Conservation (phyloP, 2,888 invertebrate genomes). For the Meliscaeva auricollis region DNA sequence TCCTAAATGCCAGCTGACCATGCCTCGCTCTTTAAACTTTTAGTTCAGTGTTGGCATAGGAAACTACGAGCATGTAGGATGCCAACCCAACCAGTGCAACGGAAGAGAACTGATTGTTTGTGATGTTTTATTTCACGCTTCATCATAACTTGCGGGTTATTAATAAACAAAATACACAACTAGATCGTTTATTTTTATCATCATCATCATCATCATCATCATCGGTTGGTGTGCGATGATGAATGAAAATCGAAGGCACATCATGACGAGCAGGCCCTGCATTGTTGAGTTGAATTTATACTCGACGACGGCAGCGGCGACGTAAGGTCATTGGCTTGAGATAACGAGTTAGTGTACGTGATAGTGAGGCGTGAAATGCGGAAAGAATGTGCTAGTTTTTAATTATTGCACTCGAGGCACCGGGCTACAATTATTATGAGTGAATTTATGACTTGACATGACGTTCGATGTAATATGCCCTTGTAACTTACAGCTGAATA, state of each 20-base stretch:
- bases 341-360: constrained; percentile 33
- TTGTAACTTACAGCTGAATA: neutral
- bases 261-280: constrained; percentile 4
- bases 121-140: neutral
- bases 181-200: constrained; percentile 44
- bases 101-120: constrained; percentile 22
- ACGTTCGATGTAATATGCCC: neutral
- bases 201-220: constrained; percentile 2
- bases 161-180: constrained; percentile 40
- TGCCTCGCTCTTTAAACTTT: neutral
- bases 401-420: constrained; percentile 22
- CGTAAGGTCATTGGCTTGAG: constrained; percentile 63
- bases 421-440: constrained; percentile 16
- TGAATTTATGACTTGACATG: constrained; percentile 21
- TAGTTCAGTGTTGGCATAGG: neutral
- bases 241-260: constrained; percentile 50
- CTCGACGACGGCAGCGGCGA: too few relatives aligned
- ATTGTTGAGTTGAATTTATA: neutral
- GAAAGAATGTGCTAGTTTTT: constrained; percentile 45
- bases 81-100: neutral
- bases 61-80: neutral
- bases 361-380: constrained; percentile 26
- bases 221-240: constrained; percentile 10
- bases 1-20: neutral
- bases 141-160: constrained; percentile 40